Evolutionary conservation across 30 jellyfish, hydroid and myxozoan genomes (phyloP).

Genomic region (Mastigias papua): DNA sequence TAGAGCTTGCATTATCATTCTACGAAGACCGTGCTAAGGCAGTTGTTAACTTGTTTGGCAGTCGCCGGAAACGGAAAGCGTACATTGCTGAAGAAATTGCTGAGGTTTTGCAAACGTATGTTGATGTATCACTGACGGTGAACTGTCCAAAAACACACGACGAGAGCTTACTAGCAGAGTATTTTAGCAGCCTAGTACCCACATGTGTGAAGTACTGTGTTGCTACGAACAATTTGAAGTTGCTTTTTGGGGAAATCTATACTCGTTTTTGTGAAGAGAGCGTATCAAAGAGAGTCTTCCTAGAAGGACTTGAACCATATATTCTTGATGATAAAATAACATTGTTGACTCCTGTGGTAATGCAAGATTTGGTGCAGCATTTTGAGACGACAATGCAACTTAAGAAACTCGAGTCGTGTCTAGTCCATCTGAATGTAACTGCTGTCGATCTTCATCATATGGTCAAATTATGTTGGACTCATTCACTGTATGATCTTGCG

Average conservation of each 20-base stretch:
- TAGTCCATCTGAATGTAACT: conserved; percentile 88
- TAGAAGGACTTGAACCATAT: conserved; percentile 90
- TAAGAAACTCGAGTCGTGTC: conserved; percentile 84
- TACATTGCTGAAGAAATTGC: conserved; percentile 89
- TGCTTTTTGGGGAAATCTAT: conserved; percentile 89
- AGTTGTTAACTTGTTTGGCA: conserved; percentile 89
- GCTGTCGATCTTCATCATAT: conserved; percentile 91
- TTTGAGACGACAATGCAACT: conserved; percentile 87
- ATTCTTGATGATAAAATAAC: conserved; percentile 79
- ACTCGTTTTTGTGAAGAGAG: conserved; percentile 93
- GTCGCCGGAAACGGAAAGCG: conserved; percentile 61
- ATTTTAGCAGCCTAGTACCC: conserved; percentile 86
- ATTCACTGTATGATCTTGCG: conserved; percentile 89
- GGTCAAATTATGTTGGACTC: conserved; percentile 99
- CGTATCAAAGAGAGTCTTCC: conserved; percentile 81
- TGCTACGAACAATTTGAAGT: conserved; percentile 69
- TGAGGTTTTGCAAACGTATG: conserved; percentile 75
- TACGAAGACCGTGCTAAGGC: conserved; percentile 95
- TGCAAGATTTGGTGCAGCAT: conserved; percentile 95
- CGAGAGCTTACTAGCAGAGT: conserved; percentile 64
- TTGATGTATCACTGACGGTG: conserved; percentile 93
- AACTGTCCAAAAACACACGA: conserved; percentile 95
- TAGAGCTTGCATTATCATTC: conserved; percentile 84
- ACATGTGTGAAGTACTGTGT: conserved; percentile 86
- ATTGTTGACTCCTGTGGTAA: conserved; percentile 86